Evolutionary conservation across 2,888 invertebrate species (phyloP).

Genomic region (Cheilosia impressa): DNA sequence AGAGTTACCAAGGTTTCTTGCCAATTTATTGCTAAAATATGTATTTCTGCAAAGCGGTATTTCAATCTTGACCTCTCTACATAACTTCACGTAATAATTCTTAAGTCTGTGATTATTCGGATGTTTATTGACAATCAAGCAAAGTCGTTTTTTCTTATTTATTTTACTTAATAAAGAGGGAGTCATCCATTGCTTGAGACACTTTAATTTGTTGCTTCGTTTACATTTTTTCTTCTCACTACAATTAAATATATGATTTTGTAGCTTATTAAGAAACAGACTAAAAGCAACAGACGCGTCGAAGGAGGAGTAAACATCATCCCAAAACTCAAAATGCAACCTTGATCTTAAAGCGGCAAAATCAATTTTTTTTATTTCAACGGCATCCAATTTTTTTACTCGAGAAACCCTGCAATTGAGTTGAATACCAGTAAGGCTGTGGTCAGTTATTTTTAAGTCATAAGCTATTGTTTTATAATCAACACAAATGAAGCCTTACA

Average conservation of each 20-base stretch:
- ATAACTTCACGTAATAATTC: neutral
- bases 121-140: conserved; percentile 7
- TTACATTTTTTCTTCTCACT: neutral
- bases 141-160: neutral
- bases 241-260: conserved; percentile 9
- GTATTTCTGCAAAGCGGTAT: neutral
- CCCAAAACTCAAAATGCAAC: conserved; percentile 29
- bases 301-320: neutral
- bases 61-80: neutral
- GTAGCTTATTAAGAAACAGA: conserved; percentile 13
- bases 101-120: neutral
- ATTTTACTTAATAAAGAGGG: no score
- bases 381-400: neutral
- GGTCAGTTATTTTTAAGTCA: conserved; percentile 23
- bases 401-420: neutral
- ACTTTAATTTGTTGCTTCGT: conserved; percentile 3
- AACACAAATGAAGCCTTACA: conserved; percentile 1
- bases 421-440: conserved; percentile 19
- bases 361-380: neutral
- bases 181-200: conserved; percentile 17
- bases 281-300: conserved; percentile 11
- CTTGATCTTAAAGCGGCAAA: conserved; percentile 1
- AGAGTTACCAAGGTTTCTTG: neutral
- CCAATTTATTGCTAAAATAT: neutral
- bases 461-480: neutral